Conservation (phyloP, 2,888 invertebrate species). For the Euphydryas editha region DNA sequence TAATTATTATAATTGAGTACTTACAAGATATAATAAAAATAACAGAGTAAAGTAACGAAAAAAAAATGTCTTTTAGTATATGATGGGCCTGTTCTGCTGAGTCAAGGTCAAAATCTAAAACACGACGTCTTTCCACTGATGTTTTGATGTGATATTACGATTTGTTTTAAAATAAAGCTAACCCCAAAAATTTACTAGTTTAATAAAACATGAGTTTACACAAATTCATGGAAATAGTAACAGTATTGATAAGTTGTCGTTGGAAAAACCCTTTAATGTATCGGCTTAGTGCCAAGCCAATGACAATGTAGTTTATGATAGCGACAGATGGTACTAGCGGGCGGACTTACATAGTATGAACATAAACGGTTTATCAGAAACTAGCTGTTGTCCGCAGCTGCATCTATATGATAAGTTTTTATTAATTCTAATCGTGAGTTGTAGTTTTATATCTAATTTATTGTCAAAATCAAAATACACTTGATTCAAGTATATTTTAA, state of each 20-base stretch:
- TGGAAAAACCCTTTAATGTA: constrained; percentile 49
- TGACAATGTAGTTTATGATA: constrained; percentile 60
- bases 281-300: constrained; percentile 61
- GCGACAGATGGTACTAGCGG: constrained; percentile 60
- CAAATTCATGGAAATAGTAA: constrained; percentile 16
- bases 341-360: constrained; percentile 28
- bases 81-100: too few relatives aligned
- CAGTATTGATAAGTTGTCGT: constrained; percentile 37
- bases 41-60: too few relatives aligned
- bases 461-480: too few relatives aligned
- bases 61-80: too few relatives aligned
- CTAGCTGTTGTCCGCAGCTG: neutral
- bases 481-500: too few relatives aligned
- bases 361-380: constrained; percentile 3
- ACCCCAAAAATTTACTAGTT: too few relatives aligned
- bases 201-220: neutral
- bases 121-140: too few relatives aligned
- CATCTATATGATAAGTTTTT: neutral
- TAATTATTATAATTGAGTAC: too few relatives aligned
- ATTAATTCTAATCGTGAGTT: neutral
- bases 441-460: neutral
- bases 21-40: too few relatives aligned
- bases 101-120: too few relatives aligned
- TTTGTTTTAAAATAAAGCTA: too few relatives aligned
- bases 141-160: too few relatives aligned